Conservation (phyloP, 2,113 vertebrate genomes). For the Nanger granti region DNA sequence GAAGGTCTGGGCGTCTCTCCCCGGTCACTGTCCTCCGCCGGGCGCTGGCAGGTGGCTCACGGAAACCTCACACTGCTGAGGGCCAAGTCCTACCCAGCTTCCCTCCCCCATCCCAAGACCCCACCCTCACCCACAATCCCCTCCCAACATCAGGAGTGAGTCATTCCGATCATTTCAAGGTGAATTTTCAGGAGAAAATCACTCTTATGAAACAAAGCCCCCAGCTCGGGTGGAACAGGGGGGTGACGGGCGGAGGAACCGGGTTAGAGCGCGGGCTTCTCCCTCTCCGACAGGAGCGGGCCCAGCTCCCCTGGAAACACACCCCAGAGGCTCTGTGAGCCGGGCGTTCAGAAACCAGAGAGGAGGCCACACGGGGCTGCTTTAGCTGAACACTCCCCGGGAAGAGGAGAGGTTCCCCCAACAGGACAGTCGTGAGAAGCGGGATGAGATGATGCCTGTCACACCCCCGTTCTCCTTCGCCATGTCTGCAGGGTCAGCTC, state of each 20-base stretch:
- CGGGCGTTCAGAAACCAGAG: not conserved
- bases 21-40: rapidly evolving
- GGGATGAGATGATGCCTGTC: not conserved
- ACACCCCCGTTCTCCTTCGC: rapidly evolving
- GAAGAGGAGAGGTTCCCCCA: not conserved
- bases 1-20: not conserved
- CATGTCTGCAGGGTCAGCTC: rapidly evolving
- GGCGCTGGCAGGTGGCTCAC: not conserved
- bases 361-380: not conserved
- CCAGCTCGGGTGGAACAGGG: rapidly evolving
- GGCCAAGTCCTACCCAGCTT: not conserved
- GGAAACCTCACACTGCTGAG: not conserved
- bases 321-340: not conserved
- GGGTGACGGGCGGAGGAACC: not conserved
- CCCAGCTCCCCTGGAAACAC: not conserved
- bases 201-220: not conserved
- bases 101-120: not conserved
- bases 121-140: too few species aligned
- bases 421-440: not conserved
- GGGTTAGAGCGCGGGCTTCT: rapidly evolving
- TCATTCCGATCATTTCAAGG: not conserved
- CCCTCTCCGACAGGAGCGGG: rapidly evolving
- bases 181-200: not conserved
- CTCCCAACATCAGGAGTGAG: not conserved
- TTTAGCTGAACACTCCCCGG: not conserved